Base-by-base conservation (phyloP, 2,797 vertebrate genomes). In the Danionella dracula region DNA sequence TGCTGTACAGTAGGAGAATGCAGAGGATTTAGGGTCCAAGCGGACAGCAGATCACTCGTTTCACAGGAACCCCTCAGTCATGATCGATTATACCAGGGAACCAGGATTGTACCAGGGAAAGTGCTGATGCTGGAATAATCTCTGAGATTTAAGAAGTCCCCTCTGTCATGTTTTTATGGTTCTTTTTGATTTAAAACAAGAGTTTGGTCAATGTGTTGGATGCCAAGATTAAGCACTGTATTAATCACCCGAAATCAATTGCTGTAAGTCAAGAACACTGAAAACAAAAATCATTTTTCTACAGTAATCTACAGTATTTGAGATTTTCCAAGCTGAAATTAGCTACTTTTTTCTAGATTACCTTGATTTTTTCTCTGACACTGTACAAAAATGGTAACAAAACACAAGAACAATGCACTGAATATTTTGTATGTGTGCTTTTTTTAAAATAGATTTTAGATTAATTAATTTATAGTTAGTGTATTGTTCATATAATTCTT, bases 51-150 rank as follows among this genome's bases (percentile, higher is more conserved):
- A 65, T 76, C 68, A 40, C 76, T 77, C 44, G 73, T 76, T 74
- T 70, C 66, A 66, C 69, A 59, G 58, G 37, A 54, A 48, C 38
- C 51, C 66, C 56, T 45, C 45, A 66, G 46, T 68, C 58, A 60
- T 67, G 67, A 79, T 77, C 70, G 76, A 81, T 77, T 70, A 74
- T 12, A 50, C 19, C n/a, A n/a, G n/a, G n/a, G n/a, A n/a, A n/a
- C n/a, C n/a, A n/a, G n/a, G n/a, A n/a, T n/a, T 31, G 68, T 57
- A 37, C 34, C 32, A 58, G 32, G 41, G 15, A 74, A 71, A 75
- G 59, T 58, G 70, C 72, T 78, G 76, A 78, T 34, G 19, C 46
- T 42, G 44, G 60, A 80, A 76, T 72, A 69, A 71, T 71, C 60
- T 20, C 8, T 19, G 41, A 63, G 73, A 75, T 74, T 72, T 62